Conservation (phyloP, 2,797 vertebrate species). For the Notolabrus celidotus region DNA sequence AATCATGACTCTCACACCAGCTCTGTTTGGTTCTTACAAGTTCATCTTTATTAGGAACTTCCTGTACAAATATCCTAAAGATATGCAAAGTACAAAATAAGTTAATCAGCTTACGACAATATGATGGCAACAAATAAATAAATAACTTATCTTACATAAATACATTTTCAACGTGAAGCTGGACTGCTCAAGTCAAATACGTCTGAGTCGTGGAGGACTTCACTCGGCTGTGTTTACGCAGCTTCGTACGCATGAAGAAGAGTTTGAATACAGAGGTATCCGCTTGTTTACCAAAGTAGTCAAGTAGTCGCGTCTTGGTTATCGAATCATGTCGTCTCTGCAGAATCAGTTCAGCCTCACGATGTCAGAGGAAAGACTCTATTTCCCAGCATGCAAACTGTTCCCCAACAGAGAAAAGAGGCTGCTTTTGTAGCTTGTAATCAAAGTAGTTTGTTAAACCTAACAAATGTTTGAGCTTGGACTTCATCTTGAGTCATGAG, state of each 20-base stretch:
- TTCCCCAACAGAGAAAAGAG: not conserved
- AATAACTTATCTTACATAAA: slow-evolving; percentile 87
- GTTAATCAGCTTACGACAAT: slow-evolving; percentile 67
- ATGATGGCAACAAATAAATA: slow-evolving; percentile 82
- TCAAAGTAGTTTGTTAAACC: not conserved
- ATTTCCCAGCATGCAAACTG: not conserved
- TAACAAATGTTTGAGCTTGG: too few species aligned
- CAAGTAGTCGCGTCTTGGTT: slow-evolving; percentile 49
- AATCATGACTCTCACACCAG: not conserved
- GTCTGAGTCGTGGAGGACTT: slow-evolving; percentile 16
- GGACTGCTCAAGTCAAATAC: slow-evolving; percentile 2
- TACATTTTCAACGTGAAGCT: slow-evolving; percentile 52
- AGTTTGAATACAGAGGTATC: slow-evolving; percentile 58
- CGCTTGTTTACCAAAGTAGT: slow-evolving; percentile 51
- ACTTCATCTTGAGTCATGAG: not conserved
- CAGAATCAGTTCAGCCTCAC: not conserved
- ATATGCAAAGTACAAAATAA: slow-evolving; percentile 77
- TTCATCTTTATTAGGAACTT: slow-evolving; percentile 66
- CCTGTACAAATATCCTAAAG: slow-evolving; percentile 37
- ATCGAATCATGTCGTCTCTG: not conserved
- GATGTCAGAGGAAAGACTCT: not conserved
- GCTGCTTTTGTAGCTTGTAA: not conserved
- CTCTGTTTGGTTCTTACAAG: slow-evolving; percentile 18
- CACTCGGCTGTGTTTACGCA: slow-evolving; percentile 30
- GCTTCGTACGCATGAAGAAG: slow-evolving; percentile 24